Evolutionary conservation across 2,888 invertebrate genomes (phyloP), one percentile per base, ranked within the genome.

Genomic region (Alentia gelatinosa): DNA sequence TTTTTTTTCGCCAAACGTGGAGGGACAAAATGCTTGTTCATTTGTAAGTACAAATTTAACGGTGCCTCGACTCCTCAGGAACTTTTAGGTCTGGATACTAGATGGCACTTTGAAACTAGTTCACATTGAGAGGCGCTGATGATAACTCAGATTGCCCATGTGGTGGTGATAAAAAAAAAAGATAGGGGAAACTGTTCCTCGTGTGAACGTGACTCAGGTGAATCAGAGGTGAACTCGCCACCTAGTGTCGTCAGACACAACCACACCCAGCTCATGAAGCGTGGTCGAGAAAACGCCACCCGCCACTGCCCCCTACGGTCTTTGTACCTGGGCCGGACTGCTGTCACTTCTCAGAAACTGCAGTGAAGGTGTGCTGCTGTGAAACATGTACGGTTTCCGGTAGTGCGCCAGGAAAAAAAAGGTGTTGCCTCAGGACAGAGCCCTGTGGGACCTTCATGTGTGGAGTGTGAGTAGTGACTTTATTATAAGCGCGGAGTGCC

Each of bases 31-130:
- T 47, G 7, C 19, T 47, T 47, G 47, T 47, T 56, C 3, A 3
- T 4, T 56, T 56, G 19, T 56, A 56, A 74, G 1, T 1, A 74
- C 74, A 74, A 33, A 33, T n/a, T 26, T 74, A 74, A 74, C 26
- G 42, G 86, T 86, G 86, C 86, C 86, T 86, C 86, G 50, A 86
- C 86, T 86, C 86, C 86, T 86, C 86, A 86, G 86, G 86, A 86
- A 86, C 86, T 47, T 63, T 79, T 86, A 86, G 47, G 35, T 42
- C 50, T 86, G 86, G 42, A 26, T 33, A n/a, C 26, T 30, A 86
- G 86, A 50, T 47, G 86, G 30, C 86, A 50, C 47, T 42, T 47
- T 3, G 86, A 83, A 1, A 15, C 74, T 15, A 74, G 39, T 79
- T 79, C 79, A 39, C 79, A 79, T 39, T 23, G 26, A 19, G 12